A percentile compares a stretch with the other conserved stretches of the same genome.
These are phyloP conservation scores for Sitophilus oryzae DNA, from an alignment of 1,140 invertebrate species.

Conservation along the genomic window DNA sequence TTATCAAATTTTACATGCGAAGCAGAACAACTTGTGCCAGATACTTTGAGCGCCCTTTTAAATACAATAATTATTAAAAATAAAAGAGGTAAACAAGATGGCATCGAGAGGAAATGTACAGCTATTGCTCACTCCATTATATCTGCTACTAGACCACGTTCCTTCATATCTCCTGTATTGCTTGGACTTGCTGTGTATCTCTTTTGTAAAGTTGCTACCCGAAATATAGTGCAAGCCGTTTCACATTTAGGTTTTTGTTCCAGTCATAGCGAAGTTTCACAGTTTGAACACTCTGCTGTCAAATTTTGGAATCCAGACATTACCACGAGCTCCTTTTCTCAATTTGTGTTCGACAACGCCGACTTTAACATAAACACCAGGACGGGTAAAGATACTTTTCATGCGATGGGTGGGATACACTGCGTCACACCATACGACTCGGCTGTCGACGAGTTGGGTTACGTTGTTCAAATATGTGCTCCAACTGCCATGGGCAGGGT, in stretches of 20 bases:
- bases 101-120: slow-evolving; percentile 37
- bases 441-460: too few species aligned
- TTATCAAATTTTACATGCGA: slow-evolving; percentile 24
- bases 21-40: slow-evolving; percentile 38
- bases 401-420: slow-evolving; percentile 28
- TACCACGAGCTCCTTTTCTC: slow-evolving; percentile 25
- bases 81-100: slow-evolving; percentile 31
- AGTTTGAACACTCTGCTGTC: slow-evolving; percentile 34
- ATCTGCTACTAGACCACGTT: slow-evolving; percentile 27
- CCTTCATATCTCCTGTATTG: slow-evolving; percentile 32
- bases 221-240: slow-evolving; percentile 25
- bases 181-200: slow-evolving; percentile 24
- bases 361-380: slow-evolving; percentile 36
- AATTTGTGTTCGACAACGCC: slow-evolving; percentile 42
- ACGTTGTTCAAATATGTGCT: too few species aligned
- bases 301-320: slow-evolving; percentile 20
- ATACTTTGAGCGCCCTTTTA: slow-evolving; percentile 36
- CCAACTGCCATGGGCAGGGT: too few species aligned
- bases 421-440: too few species aligned
- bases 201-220: slow-evolving; percentile 31
- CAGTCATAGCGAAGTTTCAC: slow-evolving; percentile 29
- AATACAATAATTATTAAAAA: slow-evolving; percentile 37
- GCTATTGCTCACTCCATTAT: slow-evolving; percentile 35
- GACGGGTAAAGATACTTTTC: slow-evolving; percentile 28
- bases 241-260: slow-evolving; percentile 34